Percentiles rank a stretch among this genome's conserved stretches.
phyloP scores from a whole-genome alignment of 2,888 invertebrate species.

The Rhimphoctona megacephalus region DNA sequence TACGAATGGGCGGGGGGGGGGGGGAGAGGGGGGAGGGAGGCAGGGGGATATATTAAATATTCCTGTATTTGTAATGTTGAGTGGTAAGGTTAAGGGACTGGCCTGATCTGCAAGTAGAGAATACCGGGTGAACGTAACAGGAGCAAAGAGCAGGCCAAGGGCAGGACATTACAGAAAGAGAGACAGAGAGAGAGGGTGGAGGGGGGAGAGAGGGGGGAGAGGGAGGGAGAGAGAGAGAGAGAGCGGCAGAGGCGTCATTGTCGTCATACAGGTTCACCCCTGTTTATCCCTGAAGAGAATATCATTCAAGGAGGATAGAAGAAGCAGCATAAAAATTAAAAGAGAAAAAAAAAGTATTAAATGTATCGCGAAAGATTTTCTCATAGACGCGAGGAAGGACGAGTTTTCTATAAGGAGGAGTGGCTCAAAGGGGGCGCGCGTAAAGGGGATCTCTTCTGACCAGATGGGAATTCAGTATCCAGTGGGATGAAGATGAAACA shows the following conservation, averaged over 20 bases:
- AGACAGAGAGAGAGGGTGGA: background rate
- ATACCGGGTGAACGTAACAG: constrained; percentile 28
- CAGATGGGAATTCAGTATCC: constrained; percentile 19
- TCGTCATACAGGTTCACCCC: constrained; percentile 83
- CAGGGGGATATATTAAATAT: background rate
- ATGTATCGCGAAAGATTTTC: constrained; percentile 58
- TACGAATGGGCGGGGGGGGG: background rate
- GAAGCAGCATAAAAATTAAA: constrained; percentile 49
- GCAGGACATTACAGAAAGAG: constrained; percentile 2
- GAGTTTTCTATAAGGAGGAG: constrained; percentile 64
- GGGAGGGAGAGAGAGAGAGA: background rate
- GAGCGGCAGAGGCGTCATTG: constrained; percentile 77
- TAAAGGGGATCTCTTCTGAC: constrained; percentile 75
- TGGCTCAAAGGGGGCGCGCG: constrained; percentile 58
- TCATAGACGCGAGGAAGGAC: constrained; percentile 65
- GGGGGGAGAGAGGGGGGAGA: background rate
- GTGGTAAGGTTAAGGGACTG: constrained; percentile 21
- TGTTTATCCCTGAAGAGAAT: constrained; percentile 81
- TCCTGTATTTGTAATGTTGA: constrained; percentile 28
- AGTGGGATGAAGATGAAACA: constrained; percentile 66
- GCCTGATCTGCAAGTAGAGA: constrained; percentile 33
- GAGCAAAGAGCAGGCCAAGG: constrained; percentile 53
- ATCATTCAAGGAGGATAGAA: constrained; percentile 60
- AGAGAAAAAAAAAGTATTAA: constrained; percentile 15
- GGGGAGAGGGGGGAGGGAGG: background rate